Evolutionary conservation across 1,140 invertebrate genomes (phyloP), one percentile per base, ranked within the genome.

Genomic region (Pseudomyrmex cubaensis): DNA sequence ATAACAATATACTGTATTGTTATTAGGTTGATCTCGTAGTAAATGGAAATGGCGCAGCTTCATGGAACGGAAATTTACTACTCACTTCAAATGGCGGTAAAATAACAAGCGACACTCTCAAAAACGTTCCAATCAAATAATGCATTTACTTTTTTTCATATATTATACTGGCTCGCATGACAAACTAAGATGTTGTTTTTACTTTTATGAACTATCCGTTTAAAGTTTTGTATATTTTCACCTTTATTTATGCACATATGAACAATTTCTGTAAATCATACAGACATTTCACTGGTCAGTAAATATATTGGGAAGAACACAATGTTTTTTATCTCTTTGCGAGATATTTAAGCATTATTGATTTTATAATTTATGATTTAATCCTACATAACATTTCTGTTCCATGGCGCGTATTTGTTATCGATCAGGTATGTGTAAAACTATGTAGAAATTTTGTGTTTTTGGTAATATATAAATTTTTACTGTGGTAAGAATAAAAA

Each of bases 41-140:
- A n/a, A 97, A 97, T 92, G 93, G 92, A n/a, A 95, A 95, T 17
- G 95, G 97, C 77, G 93, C 96, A 85, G 98, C 97, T 69, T 96
- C 97, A 82, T 99, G 98, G 98, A 97, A 97, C 93, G 97, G 96
- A 12, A 97, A 97, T 94, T 95, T 95, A 87, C 94, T 99, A 77
- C 90, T 97, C 25, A 97, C 97, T 48, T 95, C 95, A 90, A 92
- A 93, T n/a, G 97, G 96, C 85, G 95, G 95, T 48, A 95, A 95
- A 91, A 95, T 98, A n/a, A 96, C 93, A 52, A 96, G 96, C 72
- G 96, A 96, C 88, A 95, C 95, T 74, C 95, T 98, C 86, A 97
- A 96, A 93, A 96, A 96, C 94, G 96, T 96, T 83, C 96, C 97
- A 2, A 97, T 98, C 78, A 97, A 97, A 95, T 98, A 95, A 95